These are phyloP conservation scores for Volucella inanis DNA, from an alignment of 2,888 invertebrate species.

Conservation along the genomic window DNA sequence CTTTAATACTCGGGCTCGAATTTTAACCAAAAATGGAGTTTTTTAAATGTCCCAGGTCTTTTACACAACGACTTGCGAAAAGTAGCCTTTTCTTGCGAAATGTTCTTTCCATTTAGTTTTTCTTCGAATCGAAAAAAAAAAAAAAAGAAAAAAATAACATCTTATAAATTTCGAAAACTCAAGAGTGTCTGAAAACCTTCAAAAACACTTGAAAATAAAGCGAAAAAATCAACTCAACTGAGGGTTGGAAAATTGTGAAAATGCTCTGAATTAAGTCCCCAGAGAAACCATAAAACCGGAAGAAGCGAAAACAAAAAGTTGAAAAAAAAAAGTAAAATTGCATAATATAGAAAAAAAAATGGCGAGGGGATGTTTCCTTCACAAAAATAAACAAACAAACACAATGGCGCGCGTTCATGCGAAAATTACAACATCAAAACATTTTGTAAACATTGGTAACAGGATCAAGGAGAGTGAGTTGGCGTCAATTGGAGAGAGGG, in stretches of 20 bases:
- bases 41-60: constrained; percentile 1
- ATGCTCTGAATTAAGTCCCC: constrained; percentile 39
- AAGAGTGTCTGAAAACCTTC: neutral
- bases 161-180: too few species aligned
- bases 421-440: constrained; percentile 64
- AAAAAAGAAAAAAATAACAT: neutral
- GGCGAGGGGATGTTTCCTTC: constrained; percentile 40
- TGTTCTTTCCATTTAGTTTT: neutral
- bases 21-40: constrained; percentile 28
- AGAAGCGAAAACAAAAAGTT: constrained; percentile 1
- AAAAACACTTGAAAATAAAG: constrained; percentile 3
- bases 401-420: constrained; percentile 60
- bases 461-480: neutral
- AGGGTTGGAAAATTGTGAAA: constrained; percentile 24
- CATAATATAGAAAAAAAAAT: constrained; percentile 9
- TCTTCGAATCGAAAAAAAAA: constrained; percentile 10
- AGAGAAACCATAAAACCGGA: constrained; percentile 65
- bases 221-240: constrained; percentile 13
- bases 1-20: neutral
- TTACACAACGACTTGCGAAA: neutral
- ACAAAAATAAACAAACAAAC: constrained; percentile 22
- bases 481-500: neutral
- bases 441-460: constrained; percentile 57
- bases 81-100: constrained; percentile 4
- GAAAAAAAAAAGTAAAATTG: neutral